Conservation (phyloP, 2,113 vertebrate genomes). For the Xiphias gladius region DNA sequence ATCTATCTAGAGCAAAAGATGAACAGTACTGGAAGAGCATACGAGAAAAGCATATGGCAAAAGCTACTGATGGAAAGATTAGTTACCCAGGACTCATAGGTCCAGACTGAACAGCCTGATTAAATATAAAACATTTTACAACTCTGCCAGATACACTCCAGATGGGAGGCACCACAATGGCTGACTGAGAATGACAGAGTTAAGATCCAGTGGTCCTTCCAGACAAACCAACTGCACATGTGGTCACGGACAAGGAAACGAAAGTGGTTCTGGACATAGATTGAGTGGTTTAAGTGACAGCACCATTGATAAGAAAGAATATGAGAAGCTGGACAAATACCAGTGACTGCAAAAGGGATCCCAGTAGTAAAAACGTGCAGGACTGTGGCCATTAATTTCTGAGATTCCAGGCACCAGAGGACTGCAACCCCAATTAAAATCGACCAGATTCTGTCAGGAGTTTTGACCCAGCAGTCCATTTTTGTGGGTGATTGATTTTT, state of each 20-base stretch:
- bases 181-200: neutral
- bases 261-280: neutral
- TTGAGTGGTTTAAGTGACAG: neutral
- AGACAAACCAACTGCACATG: constrained; percentile 1
- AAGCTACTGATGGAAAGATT: neutral
- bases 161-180: neutral
- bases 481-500: neutral
- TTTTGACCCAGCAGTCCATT: neutral
- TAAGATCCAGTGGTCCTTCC: neutral
- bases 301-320: neutral
- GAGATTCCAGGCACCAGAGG: neutral
- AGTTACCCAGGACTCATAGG: neutral
- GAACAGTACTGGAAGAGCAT: neutral
- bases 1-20: neutral
- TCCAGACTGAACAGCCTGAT: neutral
- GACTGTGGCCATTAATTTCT: constrained; percentile 1
- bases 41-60: neutral
- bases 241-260: neutral
- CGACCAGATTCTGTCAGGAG: constrained; percentile 11
- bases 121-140: neutral
- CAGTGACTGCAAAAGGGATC: constrained; percentile 2
- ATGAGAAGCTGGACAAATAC: constrained; percentile 16
- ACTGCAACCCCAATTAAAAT: neutral
- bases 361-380: neutral
- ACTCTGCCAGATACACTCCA: neutral